Percentiles rank a stretch among this genome's conserved stretches.
Evolutionary conservation across 2,113 vertebrate species (phyloP).

Genomic region (Saccopteryx leptura): DNA sequence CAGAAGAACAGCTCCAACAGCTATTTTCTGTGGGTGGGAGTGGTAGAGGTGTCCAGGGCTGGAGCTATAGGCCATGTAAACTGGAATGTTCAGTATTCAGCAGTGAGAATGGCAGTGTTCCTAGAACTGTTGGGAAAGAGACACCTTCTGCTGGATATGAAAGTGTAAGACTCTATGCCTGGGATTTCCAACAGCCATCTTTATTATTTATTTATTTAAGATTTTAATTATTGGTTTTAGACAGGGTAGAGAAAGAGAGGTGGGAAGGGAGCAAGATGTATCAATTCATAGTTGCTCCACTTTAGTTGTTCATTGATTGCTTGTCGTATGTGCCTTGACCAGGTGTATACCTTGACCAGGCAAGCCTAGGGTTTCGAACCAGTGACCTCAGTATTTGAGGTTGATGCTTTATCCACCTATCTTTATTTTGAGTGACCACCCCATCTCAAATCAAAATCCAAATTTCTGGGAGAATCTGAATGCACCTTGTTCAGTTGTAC

Average conservation of each 20-base stretch:
- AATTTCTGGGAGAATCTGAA: not conserved
- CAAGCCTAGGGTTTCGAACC: no score
- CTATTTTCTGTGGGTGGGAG: not conserved
- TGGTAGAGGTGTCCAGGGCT: not conserved
- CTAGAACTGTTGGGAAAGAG: constrained; percentile 9
- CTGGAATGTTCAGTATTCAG: not conserved
- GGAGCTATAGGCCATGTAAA: not conserved
- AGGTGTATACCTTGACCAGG: no score
- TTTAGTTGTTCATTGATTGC: no score
- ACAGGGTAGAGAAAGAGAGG: no score
- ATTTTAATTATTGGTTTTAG: no score
- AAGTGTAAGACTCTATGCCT: not conserved
- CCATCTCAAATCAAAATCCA: not conserved
- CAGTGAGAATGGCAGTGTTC: not conserved
- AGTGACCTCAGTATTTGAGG: no score
- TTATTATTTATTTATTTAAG: not conserved
- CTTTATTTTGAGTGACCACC: not conserved
- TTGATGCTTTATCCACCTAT: not conserved
- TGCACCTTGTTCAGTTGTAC: not conserved
- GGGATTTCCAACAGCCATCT: not conserved
- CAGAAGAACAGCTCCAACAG: not conserved
- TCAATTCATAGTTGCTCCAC: no score
- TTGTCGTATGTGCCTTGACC: no score
- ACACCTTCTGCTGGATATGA: not conserved
- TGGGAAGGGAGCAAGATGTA: no score